Evolutionary conservation across 2,113 vertebrate species (phyloP).

Genomic region (Crocuta crocuta): DNA sequence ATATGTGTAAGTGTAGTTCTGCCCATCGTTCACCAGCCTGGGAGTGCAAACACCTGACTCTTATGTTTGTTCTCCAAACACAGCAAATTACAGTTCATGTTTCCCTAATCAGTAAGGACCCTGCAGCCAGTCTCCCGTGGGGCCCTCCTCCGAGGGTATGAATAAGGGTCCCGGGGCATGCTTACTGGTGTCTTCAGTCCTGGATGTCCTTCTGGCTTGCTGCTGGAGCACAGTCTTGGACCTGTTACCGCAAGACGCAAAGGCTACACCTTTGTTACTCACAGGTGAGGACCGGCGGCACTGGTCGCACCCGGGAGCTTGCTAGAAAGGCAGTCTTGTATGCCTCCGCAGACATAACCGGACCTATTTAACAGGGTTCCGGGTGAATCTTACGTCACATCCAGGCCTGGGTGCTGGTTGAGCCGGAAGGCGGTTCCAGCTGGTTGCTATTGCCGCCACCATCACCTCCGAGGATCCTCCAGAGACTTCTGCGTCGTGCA

Average conservation of each 20-base stretch:
- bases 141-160: background rate
- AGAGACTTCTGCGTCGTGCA: background rate
- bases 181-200: background rate
- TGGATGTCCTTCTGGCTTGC: background rate
- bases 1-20: background rate
- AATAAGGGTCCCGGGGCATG: background rate
- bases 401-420: background rate
- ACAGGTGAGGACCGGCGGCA: background rate
- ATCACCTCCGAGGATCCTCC: background rate
- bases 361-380: background rate
- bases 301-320: background rate
- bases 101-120: background rate
- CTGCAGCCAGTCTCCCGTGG: background rate
- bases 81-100: background rate
- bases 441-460: background rate
- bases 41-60: background rate
- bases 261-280: background rate
- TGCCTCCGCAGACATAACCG: background rate
- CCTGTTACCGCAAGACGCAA: background rate
- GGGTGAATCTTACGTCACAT: background rate
- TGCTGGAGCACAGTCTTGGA: background rate
- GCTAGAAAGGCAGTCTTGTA: background rate
- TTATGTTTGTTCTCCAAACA: background rate
- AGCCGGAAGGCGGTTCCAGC: background rate
- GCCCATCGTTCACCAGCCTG: background rate